Conservation (phyloP, 2,797 vertebrate genomes). For the Ceyx erithaca region DNA sequence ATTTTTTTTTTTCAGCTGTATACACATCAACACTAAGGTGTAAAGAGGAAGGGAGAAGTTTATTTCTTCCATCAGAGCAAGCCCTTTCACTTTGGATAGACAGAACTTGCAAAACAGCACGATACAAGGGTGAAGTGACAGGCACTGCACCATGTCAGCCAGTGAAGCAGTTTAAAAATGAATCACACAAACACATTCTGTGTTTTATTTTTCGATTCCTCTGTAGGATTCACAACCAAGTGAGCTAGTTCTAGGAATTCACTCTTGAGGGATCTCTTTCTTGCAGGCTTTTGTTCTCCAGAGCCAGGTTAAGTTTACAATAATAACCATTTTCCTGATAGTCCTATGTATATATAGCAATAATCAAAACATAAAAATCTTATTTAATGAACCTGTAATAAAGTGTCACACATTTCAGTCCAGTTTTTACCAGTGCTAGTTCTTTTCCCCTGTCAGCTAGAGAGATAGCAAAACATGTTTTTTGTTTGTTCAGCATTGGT, state of each 20-base stretch:
- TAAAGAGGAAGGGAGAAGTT: not conserved
- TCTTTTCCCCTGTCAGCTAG: not conserved
- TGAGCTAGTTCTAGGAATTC: not conserved
- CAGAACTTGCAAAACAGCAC: not conserved
- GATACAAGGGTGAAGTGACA: not conserved
- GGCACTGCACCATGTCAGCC: not conserved
- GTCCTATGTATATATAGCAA: not conserved
- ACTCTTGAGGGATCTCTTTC: not conserved
- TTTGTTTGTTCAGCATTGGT: not conserved
- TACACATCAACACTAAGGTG: not conserved
- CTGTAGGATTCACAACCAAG: not conserved
- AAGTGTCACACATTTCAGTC: not conserved
- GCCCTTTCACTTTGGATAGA: not conserved
- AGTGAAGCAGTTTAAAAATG: not conserved
- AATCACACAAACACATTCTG: not conserved
- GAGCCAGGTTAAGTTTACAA: not conserved
- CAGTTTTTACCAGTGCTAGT: not conserved
- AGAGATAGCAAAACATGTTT: not conserved
- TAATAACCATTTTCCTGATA: not conserved
- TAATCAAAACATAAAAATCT: not conserved
- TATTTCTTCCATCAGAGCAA: not conserved
- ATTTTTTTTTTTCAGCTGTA: not conserved
- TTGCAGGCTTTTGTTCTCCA: not conserved
- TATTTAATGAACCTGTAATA: not conserved
- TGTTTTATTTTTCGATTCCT: not conserved